Evolutionary conservation across 2,888 invertebrate species (phyloP).

Genomic region (Congeria kusceri): DNA sequence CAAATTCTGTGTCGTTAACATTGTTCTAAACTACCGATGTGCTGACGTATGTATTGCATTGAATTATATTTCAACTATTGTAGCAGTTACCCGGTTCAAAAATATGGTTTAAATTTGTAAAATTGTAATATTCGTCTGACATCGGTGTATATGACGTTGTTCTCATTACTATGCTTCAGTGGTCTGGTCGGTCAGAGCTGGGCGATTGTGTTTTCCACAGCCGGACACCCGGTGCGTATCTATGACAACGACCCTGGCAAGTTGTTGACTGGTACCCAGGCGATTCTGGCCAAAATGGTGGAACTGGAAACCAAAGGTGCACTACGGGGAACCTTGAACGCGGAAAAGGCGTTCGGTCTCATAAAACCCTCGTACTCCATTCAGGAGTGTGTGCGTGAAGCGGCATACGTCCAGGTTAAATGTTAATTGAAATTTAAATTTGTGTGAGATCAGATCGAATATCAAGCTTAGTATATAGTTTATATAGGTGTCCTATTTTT

Average conservation of each 20-base stretch:
- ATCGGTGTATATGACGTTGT: no score
- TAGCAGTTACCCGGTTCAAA: no score
- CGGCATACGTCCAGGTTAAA: slow-evolving; percentile 89
- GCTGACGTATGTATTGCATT: no score
- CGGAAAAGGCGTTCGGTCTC: slow-evolving; percentile 91
- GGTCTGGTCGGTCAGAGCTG: slow-evolving; percentile 98
- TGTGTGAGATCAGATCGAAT: no score
- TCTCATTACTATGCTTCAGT: slow-evolving; percentile 87
- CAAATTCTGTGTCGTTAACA: no score
- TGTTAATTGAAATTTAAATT: neutral
- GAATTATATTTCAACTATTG: no score
- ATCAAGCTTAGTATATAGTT: no score
- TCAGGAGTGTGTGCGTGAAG: slow-evolving; percentile 90
- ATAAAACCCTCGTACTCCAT: slow-evolving; percentile 91
- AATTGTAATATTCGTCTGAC: no score
- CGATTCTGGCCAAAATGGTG: slow-evolving; percentile 89
- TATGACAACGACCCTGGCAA: slow-evolving; percentile 88
- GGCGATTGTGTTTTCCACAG: slow-evolving; percentile 97
- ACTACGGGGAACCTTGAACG: slow-evolving; percentile 90
- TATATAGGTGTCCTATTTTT: no score
- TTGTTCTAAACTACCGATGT: no score
- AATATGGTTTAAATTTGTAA: no score
- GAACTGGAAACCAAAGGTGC: slow-evolving; percentile 85
- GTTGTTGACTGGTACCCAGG: slow-evolving; percentile 86
- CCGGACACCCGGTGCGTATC: slow-evolving; percentile 94